Conservation (phyloP, 2,797 vertebrate species). For the Myiotriccus ornatus region DNA sequence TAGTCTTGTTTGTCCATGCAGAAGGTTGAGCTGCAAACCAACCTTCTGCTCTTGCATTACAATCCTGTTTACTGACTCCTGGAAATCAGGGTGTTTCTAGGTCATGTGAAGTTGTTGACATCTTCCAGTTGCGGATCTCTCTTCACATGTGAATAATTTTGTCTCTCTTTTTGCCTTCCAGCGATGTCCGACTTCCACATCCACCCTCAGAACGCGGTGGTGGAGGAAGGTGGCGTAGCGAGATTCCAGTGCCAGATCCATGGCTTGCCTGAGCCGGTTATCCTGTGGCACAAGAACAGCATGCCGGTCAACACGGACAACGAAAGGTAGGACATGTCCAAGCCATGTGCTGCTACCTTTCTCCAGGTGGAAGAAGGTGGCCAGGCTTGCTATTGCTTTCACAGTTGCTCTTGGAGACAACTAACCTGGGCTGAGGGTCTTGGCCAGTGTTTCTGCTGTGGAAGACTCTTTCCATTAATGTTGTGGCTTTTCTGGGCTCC, state of each 20-base stretch:
- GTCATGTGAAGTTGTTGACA: background rate
- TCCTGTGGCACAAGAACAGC: conserved; percentile 94
- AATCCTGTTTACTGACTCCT: background rate
- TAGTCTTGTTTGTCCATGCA: background rate
- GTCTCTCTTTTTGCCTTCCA: conserved; percentile 59
- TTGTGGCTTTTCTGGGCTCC: background rate
- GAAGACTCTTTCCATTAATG: background rate
- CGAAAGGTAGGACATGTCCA: conserved; percentile 78
- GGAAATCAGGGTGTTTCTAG: background rate
- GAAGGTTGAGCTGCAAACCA: background rate
- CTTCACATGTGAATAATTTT: background rate
- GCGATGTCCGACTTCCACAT: conserved; percentile 97
- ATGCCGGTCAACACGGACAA: conserved; percentile 85
- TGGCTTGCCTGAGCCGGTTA: conserved; percentile 91
- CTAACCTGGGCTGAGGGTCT: background rate
- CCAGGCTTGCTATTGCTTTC: background rate
- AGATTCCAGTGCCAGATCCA: conserved; percentile 98
- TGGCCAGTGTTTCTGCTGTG: background rate
- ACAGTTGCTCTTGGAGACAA: rapidly evolving
- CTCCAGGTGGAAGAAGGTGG: background rate
- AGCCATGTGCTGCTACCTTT: background rate
- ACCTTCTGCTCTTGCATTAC: background rate
- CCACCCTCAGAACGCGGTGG: conserved; percentile 87
- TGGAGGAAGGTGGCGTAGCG: conserved; percentile 89
- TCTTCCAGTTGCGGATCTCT: background rate